Evolutionary conservation across 2,888 invertebrate genomes (phyloP), one percentile per base, ranked within the genome.

Genomic region (Agonopterix subpropinquella): DNA sequence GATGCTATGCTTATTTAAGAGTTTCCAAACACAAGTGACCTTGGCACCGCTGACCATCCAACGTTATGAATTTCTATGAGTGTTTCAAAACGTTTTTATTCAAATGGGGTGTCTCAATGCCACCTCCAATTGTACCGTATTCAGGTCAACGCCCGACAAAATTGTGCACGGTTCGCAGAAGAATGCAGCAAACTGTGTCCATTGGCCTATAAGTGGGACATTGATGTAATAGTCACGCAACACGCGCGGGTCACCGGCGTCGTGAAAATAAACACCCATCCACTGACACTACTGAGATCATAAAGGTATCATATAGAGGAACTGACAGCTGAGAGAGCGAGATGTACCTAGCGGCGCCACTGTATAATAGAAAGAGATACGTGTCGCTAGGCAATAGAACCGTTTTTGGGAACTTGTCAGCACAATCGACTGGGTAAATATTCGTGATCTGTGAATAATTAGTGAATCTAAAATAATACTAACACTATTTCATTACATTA

Each of bases 191-290:
- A 55, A 59, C 55, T 58, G 58, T 63, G 46, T 45, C 50, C 53
- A 55, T 44, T 53, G 58, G 51, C 50, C 47, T 49, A 36, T 52
- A 77, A 77, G 74, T 79, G 57, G 82, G 73, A 65, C 78, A 68
- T 51, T 62, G 67, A 78, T 65, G 80, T 80, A 81, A 80, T 57
- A 43, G 47, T 55, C 67, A 75, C 73, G 79, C 75, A 79, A 75
- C 59, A 10, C 11, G 10, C 54, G 60, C 48, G 61, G 66, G 64
- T 68, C 71, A 67, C 64, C 62, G 59, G 45, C 45, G 39, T 11
- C 47, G 36, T 39, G 37, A 41, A 43, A 54, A 43, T 35, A 53
- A 54, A 61, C 11, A 11, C 42, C 42, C 65, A 67, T 48, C 60
- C 64, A 63, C 53, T 53, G 45, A 48, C 50, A 60, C 18, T 18